Evolutionary conservation across 2,888 invertebrate genomes (phyloP).

Genomic region (Yponomeuta plumbellus): DNA sequence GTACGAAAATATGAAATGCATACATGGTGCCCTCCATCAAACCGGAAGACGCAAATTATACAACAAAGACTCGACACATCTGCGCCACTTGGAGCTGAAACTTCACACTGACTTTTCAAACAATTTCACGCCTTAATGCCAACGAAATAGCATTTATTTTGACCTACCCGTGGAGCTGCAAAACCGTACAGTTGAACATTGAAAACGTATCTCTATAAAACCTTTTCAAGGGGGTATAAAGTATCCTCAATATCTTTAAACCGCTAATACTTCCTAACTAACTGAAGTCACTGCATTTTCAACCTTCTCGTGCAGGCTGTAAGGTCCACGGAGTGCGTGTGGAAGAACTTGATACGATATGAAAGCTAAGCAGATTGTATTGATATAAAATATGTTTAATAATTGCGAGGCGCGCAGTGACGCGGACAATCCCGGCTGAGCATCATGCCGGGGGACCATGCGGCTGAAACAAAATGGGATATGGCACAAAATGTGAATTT

Average conservation of each 20-base stretch:
- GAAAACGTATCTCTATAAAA: not conserved
- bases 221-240: not conserved
- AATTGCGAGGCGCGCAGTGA: slow-evolving; percentile 49
- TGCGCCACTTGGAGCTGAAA: slow-evolving; percentile 37
- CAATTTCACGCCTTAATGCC: not conserved
- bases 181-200: slow-evolving; percentile 1
- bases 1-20: not conserved
- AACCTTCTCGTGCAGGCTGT: slow-evolving; percentile 30
- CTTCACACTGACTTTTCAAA: not conserved
- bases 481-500: not conserved
- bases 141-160: not conserved
- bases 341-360: slow-evolving; percentile 21
- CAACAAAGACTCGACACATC: slow-evolving; percentile 74
- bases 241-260: slow-evolving; percentile 1
- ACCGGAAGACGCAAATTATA: slow-evolving; percentile 73
- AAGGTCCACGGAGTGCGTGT: slow-evolving; percentile 24
- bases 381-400: slow-evolving; percentile 72
- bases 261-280: not conserved
- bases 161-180: not conserved
- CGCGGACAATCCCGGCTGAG: slow-evolving; percentile 55
- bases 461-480: not conserved
- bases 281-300: slow-evolving; percentile 24
- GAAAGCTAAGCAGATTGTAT: slow-evolving; percentile 51
- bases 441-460: slow-evolving; percentile 45
- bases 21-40: slow-evolving; percentile 40